Evolutionary conservation across 2,888 invertebrate species (phyloP).

Genomic region (Drosophila planitibia): DNA sequence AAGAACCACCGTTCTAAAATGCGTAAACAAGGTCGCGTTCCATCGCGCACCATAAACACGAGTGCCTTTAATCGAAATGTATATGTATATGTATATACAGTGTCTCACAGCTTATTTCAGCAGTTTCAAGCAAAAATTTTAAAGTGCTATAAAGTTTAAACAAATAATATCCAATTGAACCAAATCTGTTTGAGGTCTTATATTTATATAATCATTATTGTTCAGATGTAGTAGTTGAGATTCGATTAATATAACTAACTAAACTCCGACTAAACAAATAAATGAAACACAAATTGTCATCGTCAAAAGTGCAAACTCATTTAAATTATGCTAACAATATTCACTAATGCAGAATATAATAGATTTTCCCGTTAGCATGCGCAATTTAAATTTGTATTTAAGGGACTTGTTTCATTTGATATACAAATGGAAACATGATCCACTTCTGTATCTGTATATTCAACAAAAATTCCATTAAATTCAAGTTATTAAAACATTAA

Average conservation of each 20-base stretch:
- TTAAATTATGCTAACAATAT: not conserved
- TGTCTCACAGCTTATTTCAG: no score
- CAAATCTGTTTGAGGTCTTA: no score
- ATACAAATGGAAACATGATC: not conserved
- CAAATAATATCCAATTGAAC: no score
- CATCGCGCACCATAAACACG: no score
- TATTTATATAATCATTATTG: no score
- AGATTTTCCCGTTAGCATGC: no score
- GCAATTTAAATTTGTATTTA: not conserved
- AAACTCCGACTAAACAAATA: not conserved
- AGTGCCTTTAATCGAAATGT: no score
- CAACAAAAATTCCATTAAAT: not conserved
- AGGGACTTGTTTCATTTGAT: not conserved
- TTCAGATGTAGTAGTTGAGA: not conserved
- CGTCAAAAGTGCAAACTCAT: not conserved
- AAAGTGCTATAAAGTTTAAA: no score
- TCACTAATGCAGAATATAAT: not conserved
- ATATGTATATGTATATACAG: no score
- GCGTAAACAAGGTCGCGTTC: not conserved
- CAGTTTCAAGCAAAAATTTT: no score
- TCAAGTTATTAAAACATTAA: constrained; percentile 14
- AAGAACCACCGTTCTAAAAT: no score
- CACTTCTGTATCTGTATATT: not conserved
- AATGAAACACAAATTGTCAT: not conserved
- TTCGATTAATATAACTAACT: not conserved